phyloP scores from a whole-genome alignment of 2,113 vertebrate species.

The Struthio camelus region DNA sequence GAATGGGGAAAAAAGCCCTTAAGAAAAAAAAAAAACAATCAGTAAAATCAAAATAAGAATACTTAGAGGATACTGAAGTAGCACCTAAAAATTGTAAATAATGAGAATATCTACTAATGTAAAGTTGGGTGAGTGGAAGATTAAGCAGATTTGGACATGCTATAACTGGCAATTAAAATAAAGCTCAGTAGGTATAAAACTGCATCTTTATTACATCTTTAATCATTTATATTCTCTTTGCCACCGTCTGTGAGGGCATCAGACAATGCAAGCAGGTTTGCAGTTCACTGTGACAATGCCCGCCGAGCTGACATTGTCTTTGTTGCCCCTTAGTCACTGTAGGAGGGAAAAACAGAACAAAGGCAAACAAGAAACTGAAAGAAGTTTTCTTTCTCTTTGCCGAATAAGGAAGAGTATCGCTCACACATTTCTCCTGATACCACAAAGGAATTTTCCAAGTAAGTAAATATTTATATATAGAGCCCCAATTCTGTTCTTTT shows the following conservation, averaged over 20 bases:
- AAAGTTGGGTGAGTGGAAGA: not conserved
- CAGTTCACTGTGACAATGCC: not conserved
- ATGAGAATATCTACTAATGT: not conserved
- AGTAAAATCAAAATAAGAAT: not conserved
- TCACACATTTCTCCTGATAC: not conserved
- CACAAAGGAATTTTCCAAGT: not conserved
- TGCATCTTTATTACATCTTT: not conserved
- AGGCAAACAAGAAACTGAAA: not conserved
- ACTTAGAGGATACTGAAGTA: not conserved
- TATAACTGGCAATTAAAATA: not conserved
- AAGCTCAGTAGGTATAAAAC: not conserved
- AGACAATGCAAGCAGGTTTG: not conserved
- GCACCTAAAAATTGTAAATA: not conserved
- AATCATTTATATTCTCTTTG: not conserved
- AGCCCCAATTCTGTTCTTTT: not conserved
- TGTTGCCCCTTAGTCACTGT: not conserved
- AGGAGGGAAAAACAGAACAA: not conserved
- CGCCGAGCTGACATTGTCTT: rapidly evolving
- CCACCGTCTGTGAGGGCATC: not conserved
- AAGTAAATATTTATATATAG: not conserved
- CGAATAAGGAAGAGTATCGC: not conserved
- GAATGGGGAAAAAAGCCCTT: not conserved
- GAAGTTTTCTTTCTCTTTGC: not conserved
- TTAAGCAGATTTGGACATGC: not conserved
- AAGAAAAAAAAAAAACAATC: not conserved